phyloP scores from a whole-genome alignment of 2,113 vertebrate species.

The Misgurnus anguillicaudatus region DNA sequence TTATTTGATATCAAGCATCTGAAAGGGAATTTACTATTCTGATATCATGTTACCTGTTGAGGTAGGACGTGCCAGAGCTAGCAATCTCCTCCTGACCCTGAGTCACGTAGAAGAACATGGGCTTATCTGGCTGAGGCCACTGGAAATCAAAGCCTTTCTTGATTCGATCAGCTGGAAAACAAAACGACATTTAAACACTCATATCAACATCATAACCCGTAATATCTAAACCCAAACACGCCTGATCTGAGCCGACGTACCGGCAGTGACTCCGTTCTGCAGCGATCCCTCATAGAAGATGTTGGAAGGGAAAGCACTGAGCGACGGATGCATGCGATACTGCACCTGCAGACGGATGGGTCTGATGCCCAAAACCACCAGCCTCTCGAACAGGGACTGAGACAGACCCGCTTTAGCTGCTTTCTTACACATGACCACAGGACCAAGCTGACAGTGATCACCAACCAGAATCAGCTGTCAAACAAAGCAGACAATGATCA shows the following conservation, averaged over 20 bases:
- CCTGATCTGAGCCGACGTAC: conserved; percentile 62
- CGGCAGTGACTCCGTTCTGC: conserved; percentile 95
- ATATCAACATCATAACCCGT: too few relatives aligned
- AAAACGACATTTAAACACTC: background rate
- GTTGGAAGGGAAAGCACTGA: conserved; percentile 98
- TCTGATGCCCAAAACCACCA: conserved; percentile 96
- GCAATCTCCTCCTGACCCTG: conserved; percentile 99
- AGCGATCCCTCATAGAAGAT: conserved; percentile 98
- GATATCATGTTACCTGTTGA: conserved; percentile 83
- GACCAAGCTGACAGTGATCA: conserved; percentile 97
- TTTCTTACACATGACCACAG: conserved; percentile 98
- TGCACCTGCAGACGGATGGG: conserved; percentile 98
- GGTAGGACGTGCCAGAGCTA: conserved; percentile 96
- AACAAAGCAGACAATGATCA: background rate
- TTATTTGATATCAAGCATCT: too few relatives aligned
- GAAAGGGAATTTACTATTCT: too few relatives aligned
- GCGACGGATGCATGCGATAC: conserved; percentile 97
- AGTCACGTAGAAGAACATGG: conserved; percentile 99
- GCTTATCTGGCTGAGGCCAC: conserved; percentile 98
- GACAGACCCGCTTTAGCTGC: conserved; percentile 95
- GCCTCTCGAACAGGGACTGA: conserved; percentile 90
- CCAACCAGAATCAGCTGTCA: conserved; percentile 93
- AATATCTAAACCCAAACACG: background rate
- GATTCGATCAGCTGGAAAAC: conserved; percentile 85
- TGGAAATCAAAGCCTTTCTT: conserved; percentile 99